Base-by-base conservation (phyloP, 2,797 vertebrate species). In the Bovichtus variegatus region DNA sequence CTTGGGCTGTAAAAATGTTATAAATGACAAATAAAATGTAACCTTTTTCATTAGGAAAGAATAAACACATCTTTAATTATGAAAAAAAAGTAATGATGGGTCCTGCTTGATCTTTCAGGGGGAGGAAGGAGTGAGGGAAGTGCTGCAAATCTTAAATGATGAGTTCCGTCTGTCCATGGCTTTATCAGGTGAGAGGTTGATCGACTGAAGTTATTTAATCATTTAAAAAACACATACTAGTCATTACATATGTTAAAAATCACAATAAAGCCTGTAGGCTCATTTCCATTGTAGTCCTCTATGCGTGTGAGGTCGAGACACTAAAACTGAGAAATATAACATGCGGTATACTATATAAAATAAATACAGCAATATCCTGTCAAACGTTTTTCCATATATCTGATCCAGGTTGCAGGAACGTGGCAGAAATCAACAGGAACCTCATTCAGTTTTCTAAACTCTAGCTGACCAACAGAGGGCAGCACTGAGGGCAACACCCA, bases 101-200 rank as follows among this genome's bases (percentile, higher is more conserved):
- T 34, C 10, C 0, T 76, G 34, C 77, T 50, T 76, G 68, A 46
- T 59, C 10, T 85, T 68, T 75, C 88, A 99, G 97, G 97, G 97
- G 3, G 97, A 97, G 88, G 95, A 97, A 23, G 97, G 98, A 2
- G 92, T 99, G 74, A 93, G 77, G 54, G 94, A 97, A 0, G 94
- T 99, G 19, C 88, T 99, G 86, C 95, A 96, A 79, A 97, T 99
- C 86, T 82, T 99, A 54, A 96, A 95, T n/a, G 96, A 97, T 50
- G 98, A 99, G 87, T 97, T 99, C 87, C 93, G 94, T 66, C 91
- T 97, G 49, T 96, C 95, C 10, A 99, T 99, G 97, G 93, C 95
- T 29, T 92, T 99, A 31, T 94, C 97, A 74, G 97, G 98, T 98
- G 87, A 95, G 94, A 64, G 31, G 34, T 6, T 34, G 31, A 31